Percentiles rank a stretch among this genome's conserved stretches.
These are phyloP conservation scores for Eilema sororculum DNA, from an alignment of 2,888 invertebrate species.

Conservation along the genomic window DNA sequence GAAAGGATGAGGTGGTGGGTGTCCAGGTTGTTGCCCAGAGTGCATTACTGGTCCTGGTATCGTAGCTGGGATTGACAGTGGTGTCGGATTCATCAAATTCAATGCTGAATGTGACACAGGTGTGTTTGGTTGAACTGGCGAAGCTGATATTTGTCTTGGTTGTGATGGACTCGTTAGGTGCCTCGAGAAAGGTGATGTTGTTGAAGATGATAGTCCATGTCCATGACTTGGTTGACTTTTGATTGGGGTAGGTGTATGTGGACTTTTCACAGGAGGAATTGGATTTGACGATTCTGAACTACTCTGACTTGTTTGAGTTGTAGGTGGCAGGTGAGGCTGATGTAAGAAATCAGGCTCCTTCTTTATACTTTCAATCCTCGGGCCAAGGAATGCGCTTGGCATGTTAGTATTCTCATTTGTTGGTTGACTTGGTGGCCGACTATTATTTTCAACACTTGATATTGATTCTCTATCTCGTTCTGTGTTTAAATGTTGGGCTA, in stretches of 20 bases:
- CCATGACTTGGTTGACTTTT: slow-evolving; percentile 81
- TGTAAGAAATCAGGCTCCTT: slow-evolving; percentile 90
- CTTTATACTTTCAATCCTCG: slow-evolving; percentile 91
- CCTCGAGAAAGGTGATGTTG: slow-evolving; percentile 83
- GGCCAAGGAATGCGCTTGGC: slow-evolving; percentile 88
- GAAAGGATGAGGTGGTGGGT: slow-evolving; percentile 89
- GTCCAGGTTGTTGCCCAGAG: slow-evolving; percentile 91
- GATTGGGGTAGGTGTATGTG: slow-evolving; percentile 84
- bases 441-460: slow-evolving; percentile 81
- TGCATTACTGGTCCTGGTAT: slow-evolving; percentile 91
- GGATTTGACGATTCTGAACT: slow-evolving; percentile 80
- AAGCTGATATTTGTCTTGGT: slow-evolving; percentile 81
- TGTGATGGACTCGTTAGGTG: slow-evolving; percentile 84
- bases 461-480: slow-evolving; percentile 83
- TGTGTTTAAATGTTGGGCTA: slow-evolving; percentile 81
- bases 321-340: slow-evolving; percentile 83
- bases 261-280: slow-evolving; percentile 86
- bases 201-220: slow-evolving; percentile 77
- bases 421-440: slow-evolving; percentile 82
- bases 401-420: slow-evolving; percentile 81
- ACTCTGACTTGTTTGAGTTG: slow-evolving; percentile 78
- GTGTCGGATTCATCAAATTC: slow-evolving; percentile 88
- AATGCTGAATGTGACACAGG: slow-evolving; percentile 88
- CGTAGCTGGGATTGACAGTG: slow-evolving; percentile 88
- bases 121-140: slow-evolving; percentile 79